These are phyloP conservation scores for Luffia ferchaultella DNA, from an alignment of 2,888 invertebrate genomes.

Conservation along the genomic window DNA sequence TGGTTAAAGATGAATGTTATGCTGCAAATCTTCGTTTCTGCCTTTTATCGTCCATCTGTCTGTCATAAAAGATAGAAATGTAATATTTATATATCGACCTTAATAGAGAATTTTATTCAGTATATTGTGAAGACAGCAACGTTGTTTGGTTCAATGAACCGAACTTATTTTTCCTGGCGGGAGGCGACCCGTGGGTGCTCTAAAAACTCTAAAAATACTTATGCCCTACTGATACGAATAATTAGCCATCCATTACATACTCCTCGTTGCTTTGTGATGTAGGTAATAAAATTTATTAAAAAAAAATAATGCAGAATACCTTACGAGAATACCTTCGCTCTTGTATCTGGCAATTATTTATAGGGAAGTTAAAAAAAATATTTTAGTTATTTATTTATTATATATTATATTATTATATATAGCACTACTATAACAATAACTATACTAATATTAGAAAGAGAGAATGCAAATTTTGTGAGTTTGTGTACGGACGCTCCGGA, in stretches of 20 bases:
- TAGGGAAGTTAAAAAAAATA: neutral
- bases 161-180: neutral
- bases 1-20: neutral
- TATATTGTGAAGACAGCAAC: neutral
- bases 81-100: neutral
- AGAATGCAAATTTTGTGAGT: too few relatives aligned
- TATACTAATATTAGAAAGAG: too few relatives aligned
- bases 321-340: neutral
- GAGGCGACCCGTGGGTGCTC: neutral
- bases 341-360: neutral
- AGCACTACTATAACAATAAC: too few relatives aligned
- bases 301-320: too few relatives aligned
- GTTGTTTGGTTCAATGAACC: neutral
- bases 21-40: neutral
- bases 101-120: neutral
- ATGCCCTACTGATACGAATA: neutral
- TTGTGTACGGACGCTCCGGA: too few relatives aligned
- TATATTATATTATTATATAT: neutral
- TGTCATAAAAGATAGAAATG: neutral
- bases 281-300: too few relatives aligned
- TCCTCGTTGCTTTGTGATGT: neutral
- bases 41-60: neutral
- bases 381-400: neutral
- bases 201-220: neutral
- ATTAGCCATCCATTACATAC: neutral